Base-by-base conservation (phyloP, 53 echinoderm and acorn worm genomes). In the Zoroaster sp. region DNA sequence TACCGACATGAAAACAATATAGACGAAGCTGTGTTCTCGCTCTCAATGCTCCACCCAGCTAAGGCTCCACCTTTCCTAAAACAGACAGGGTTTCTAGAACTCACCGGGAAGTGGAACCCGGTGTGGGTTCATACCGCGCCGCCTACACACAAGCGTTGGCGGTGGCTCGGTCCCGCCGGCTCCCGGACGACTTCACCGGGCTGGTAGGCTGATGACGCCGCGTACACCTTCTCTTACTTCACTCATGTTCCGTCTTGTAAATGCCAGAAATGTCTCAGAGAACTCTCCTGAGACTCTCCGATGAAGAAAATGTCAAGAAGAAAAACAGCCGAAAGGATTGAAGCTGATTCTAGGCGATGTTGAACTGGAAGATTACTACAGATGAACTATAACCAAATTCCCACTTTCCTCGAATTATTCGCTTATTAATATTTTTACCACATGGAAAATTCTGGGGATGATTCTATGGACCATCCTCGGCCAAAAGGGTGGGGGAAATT, bases 171-270 rank as follows among this genome's bases (percentile, higher is more conserved):
- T 83, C 74, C 25, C 85, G 91, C 35, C 72, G 81, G n/a, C 51
- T 91, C n/a, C 90, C 86, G 38, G 30, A 44, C 21, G 93, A 93
- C 21, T 77, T 82, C 2, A 78, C 45, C 36, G 88, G 88, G 28
- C 83, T 93, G 18, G n/a, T n/a, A n/a, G n/a, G n/a, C n/a, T n/a
- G n/a, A n/a, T n/a, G n/a, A n/a, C n/a, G n/a, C n/a, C 17, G 73
- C 95, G 3, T 95, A 86, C 68, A 88, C 95, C 5, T 95, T 93
- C 72, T 95, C 95, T 1, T 95, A 95, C 87, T 95, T 95, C 71
- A 66, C 88, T 0, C 68, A 91, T 34, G 37, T 69, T 0, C 37
- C 91, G 2, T 37, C 78, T 3, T 95, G 95, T 35, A 89, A 78
- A 30, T 95, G 95, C 85, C 87, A 83, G 35, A 83, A 86, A 14